Conservation (phyloP, 1,140 invertebrate species). For the Proales similis region DNA sequence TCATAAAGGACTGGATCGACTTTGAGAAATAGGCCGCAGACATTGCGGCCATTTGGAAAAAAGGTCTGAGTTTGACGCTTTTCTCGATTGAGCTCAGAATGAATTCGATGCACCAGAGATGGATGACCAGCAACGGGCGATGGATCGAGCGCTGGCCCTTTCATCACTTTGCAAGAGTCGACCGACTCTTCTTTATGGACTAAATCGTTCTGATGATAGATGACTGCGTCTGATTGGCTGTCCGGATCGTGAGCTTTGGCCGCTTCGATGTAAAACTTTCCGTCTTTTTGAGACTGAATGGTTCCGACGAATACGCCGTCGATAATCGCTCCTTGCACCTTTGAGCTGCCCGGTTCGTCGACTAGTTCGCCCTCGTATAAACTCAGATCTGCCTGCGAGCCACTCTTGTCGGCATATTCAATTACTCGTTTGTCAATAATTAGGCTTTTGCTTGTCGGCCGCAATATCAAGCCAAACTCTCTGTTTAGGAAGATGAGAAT, state of each 20-base stretch:
- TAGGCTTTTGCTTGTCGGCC: background rate
- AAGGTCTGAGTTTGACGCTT: conserved; percentile 35
- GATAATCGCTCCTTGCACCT: conserved; percentile 25
- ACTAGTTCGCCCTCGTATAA: conserved; percentile 24
- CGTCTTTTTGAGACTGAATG: conserved; percentile 20
- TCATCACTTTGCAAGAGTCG: background rate
- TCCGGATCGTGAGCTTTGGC: background rate
- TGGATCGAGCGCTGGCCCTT: background rate
- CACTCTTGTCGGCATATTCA: background rate
- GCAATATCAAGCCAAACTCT: conserved; percentile 18
- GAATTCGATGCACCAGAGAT: too few species aligned
- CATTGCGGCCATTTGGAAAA: conserved; percentile 12
- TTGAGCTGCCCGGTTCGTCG: conserved; percentile 6
- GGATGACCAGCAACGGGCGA: too few species aligned
- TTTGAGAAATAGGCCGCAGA: conserved; percentile 30
- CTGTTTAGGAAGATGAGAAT: background rate
- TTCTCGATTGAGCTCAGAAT: too few species aligned
- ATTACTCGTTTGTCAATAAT: background rate
- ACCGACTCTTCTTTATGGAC: background rate
- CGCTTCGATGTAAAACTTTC: conserved; percentile 11
- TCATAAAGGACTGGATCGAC: conserved; percentile 25
- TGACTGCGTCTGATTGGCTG: background rate
- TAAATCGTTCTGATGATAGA: conserved; percentile 31
- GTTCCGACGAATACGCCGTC: conserved; percentile 15
- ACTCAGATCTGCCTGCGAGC: background rate